These are phyloP conservation scores for Acrocephalus scirpaceus DNA, from an alignment of 2,797 vertebrate genomes.

Conservation along the genomic window DNA sequence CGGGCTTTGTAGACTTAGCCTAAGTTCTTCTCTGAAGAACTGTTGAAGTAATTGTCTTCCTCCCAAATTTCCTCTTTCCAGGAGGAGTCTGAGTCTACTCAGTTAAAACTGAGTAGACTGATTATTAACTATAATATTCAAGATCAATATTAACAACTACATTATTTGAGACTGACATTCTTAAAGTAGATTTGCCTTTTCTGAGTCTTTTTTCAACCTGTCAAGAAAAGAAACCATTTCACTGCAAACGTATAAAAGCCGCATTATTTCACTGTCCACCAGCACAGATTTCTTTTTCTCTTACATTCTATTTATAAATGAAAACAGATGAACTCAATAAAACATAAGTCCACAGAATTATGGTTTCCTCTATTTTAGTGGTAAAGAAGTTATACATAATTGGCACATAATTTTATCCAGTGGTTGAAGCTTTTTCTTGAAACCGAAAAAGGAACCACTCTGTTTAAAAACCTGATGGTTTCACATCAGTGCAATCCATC, in stretches of 20 bases:
- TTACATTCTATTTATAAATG: conserved; percentile 70
- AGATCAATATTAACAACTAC: not conserved
- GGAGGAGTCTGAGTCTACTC: not conserved
- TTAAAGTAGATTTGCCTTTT: not conserved
- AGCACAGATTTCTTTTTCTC: conserved; percentile 43
- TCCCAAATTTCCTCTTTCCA: not conserved
- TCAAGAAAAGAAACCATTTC: conserved; percentile 22
- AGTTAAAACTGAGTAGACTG: not conserved
- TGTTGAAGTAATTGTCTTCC: conserved; percentile 19
- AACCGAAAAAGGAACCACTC: conserved; percentile 64
- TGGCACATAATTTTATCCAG: conserved; percentile 74
- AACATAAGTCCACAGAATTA: conserved; percentile 69
- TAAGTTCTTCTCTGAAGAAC: not conserved
- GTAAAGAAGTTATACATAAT: conserved; percentile 73
- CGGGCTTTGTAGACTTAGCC: not conserved
- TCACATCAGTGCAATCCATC: conserved; percentile 62
- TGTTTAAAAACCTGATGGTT: conserved; percentile 65
- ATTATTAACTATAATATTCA: not conserved
- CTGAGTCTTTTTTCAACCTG: conserved; percentile 13
- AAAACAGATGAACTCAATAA: conserved; percentile 79
- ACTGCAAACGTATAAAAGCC: conserved; percentile 39
- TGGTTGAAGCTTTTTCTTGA: conserved; percentile 62
- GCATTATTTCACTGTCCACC: conserved; percentile 60
- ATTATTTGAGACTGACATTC: not conserved
- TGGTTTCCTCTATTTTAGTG: conserved; percentile 73